Evolutionary conservation across 2,888 invertebrate genomes (phyloP), one percentile per base, ranked within the genome.

Genomic region (Noctua comes): DNA sequence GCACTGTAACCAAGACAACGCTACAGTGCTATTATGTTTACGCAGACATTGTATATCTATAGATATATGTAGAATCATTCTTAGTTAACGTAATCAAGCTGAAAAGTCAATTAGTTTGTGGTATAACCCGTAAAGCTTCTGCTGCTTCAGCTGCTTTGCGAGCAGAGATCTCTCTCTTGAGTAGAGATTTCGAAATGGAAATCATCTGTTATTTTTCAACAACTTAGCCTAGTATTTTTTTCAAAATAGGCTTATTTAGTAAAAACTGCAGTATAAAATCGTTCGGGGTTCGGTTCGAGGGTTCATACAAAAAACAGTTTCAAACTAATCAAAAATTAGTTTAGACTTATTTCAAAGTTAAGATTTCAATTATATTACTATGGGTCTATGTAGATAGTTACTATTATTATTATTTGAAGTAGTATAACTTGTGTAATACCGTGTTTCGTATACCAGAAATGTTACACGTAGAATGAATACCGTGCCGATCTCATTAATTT

Each of bases 21-120:
- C 40, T 66, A 51, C 11, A 43, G 1, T 83, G 82, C 74, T 82
- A 59, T 82, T 82, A 1, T 36, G 68, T 68, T 75, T n/a, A 5
- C 7, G 21, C 57, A 82, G 79, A 83, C 71, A 11, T 59, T 57
- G 27, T 21, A 11, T 18, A 13, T 27, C 18, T 51, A 24, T 1
- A 27, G 40, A 40, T 43, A 43, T 13, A 57, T 36, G 36, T 57
- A 1, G 18, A 31, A 31, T 18, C 31, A 18, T 62, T 31, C 18
- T 7, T 59, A 62, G 59, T 62, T 2, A 31, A n/a, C n/a, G 11
- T 59, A 59, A n/a, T 13, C 57, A 57, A n/a, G 13, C 62, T 59
- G 59, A 59, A 59, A 59, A 27, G 16, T 16, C 59, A 59, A 59
- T 27, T 6, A 59, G 27, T 57, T 27, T 13, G 6, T 57, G 57